Percentiles rank a stretch among this genome's conserved stretches.
Conservation (phyloP, 1,140 invertebrate genomes). For the Macrosteles quadrilineatus region DNA sequence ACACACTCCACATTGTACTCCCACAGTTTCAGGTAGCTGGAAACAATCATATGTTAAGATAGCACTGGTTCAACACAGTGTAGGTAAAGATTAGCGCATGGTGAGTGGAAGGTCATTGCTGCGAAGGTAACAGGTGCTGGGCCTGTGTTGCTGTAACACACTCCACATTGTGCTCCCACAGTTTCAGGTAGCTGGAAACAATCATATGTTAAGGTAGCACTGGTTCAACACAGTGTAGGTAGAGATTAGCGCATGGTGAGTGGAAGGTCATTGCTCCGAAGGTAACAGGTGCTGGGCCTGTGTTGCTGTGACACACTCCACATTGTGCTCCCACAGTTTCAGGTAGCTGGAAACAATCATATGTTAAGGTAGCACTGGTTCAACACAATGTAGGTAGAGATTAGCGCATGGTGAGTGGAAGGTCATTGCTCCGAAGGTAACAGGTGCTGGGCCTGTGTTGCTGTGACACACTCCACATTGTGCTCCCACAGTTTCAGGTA, state of each 20-base stretch:
- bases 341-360: conserved; percentile 27
- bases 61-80: conserved; percentile 26
- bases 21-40: conserved; percentile 33
- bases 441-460: conserved; percentile 26
- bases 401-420: conserved; percentile 40
- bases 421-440: conserved; percentile 33
- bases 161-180: conserved; percentile 31
- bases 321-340: conserved; percentile 33
- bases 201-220: not conserved
- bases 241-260: conserved; percentile 38
- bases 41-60: conserved; percentile 7
- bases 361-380: conserved; percentile 1
- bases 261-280: conserved; percentile 37
- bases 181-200: conserved; percentile 33
- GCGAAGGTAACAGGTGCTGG: conserved; percentile 34
- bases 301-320: conserved; percentile 34
- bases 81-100: conserved; percentile 39
- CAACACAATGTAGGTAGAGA: conserved; percentile 34
- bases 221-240: conserved; percentile 30
- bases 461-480: conserved; percentile 35
- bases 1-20: conserved; percentile 35
- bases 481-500: conserved; percentile 31
- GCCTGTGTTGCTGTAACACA: conserved; percentile 31
- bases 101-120: conserved; percentile 35
- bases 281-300: conserved; percentile 27